These are phyloP conservation scores for Rhimphoctona megacephalus DNA, from an alignment of 2,888 invertebrate genomes.

Conservation along the genomic window DNA sequence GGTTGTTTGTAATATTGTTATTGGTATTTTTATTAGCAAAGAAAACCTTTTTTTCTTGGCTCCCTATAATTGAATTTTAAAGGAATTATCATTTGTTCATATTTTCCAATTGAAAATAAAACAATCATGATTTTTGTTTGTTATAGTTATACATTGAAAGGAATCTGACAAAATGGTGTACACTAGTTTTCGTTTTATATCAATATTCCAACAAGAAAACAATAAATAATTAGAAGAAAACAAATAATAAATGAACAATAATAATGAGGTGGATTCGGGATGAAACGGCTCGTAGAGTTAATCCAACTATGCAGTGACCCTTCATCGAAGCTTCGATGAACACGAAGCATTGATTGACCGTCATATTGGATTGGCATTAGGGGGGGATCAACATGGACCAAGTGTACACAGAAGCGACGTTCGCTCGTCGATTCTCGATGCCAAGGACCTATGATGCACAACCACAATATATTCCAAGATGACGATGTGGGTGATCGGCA, in stretches of 20 bases:
- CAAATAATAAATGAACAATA: neutral
- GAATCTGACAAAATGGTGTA: neutral
- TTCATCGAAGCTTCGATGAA: slow-evolving; percentile 56
- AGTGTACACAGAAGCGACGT: slow-evolving; percentile 50
- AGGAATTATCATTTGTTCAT: neutral
- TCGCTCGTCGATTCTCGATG: slow-evolving; percentile 32
- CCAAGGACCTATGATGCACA: slow-evolving; percentile 14
- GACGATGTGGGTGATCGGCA: slow-evolving; percentile 58
- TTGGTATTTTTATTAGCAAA: neutral
- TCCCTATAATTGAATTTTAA: neutral
- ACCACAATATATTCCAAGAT: slow-evolving; percentile 66
- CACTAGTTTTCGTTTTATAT: too few relatives aligned
- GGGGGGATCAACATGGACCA: slow-evolving; percentile 52
- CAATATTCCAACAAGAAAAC: neutral
- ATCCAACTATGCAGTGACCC: slow-evolving; percentile 28
- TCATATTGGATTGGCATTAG: slow-evolving; percentile 70
- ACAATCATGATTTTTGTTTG: neutral
- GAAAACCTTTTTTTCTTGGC: neutral
- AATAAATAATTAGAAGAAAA: neutral
- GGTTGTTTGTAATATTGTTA: neutral
- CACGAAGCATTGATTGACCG: slow-evolving; percentile 68
- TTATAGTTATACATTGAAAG: neutral
- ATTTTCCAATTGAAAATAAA: neutral
- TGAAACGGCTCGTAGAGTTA: slow-evolving; percentile 30
- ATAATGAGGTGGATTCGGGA: neutral